Evolutionary conservation across 2,888 invertebrate species (phyloP).

Genomic region (Netelia fuscicornis): DNA sequence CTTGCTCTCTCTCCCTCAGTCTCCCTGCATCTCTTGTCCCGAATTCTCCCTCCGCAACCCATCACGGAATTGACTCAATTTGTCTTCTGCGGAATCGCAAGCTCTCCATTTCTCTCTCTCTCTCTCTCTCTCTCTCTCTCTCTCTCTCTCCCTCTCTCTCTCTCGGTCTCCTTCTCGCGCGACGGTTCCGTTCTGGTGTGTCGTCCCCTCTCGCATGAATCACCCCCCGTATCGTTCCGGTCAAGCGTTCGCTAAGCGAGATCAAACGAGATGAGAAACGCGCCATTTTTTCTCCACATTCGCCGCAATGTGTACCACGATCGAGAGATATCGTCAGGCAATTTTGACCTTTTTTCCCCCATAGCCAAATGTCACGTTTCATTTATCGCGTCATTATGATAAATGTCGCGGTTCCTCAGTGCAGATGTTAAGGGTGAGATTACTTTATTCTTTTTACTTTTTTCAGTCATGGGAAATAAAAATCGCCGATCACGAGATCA

Average conservation of each 20-base stretch:
- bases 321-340: neutral
- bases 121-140: neutral
- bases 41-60: slow-evolving; percentile 17
- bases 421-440: too few relatives aligned
- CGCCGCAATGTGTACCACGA: neutral
- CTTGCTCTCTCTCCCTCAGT: neutral
- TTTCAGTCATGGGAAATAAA: slow-evolving; percentile 1
- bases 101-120: neutral
- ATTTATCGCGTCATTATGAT: neutral
- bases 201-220: slow-evolving; percentile 17
- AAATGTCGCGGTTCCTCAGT: too few relatives aligned
- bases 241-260: slow-evolving; percentile 46
- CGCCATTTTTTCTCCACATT: neutral
- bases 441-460: neutral
- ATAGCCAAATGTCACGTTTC: neutral
- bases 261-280: slow-evolving; percentile 15
- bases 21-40: slow-evolving; percentile 3
- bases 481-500: slow-evolving; percentile 4
- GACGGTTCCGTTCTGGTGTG: neutral
- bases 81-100: slow-evolving; percentile 22
- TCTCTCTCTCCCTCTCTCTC: slow-evolving; percentile 4
- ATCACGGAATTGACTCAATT: slow-evolving; percentile 55
- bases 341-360: neutral
- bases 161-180: neutral
- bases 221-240: slow-evolving; percentile 35